Evolutionary conservation across 2,797 vertebrate genomes (phyloP), one percentile per base, ranked within the genome.

Genomic region (Eulemur coronatus): DNA sequence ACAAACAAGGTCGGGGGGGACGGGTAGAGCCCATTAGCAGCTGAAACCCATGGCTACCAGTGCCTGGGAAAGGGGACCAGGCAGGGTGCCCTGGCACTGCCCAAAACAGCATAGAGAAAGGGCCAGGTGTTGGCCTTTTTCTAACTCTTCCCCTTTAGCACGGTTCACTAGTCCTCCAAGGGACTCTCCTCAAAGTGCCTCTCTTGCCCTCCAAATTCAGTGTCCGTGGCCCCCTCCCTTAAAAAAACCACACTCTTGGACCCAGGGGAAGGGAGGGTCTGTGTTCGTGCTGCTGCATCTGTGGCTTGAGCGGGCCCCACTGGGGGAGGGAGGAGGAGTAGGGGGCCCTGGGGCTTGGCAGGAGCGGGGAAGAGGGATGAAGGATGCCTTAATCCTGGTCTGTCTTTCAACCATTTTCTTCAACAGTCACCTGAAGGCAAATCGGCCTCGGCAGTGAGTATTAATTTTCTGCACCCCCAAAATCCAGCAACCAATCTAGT

Each of bases 401-500:
- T 92, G 13, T 52, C 48, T 92, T 78, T 81, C 7, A 12, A 38
- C 65, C 0, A 4, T 26, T 26, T 78, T 73, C 41, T 73, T 85
- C 38, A 30, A 69, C 70, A 81, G 3, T 72, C 70, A 35, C 6
- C 6, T 10, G 46, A 73, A 75, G 76, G 33, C 7, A 41, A n/a
- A n/a, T 15, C 46, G 93, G 28, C 15, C 30, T 94, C n/a, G 38
- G 87, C 48, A 89, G 57, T 35, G 41, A 61, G 9, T 69, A 24
- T 52, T 86, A 24, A 87, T 91, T 93, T 96, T 84, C 70, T 84
- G 55, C n/a, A 52, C 61, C 65, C 61, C 79, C 48, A 69, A 46
- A 73, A 89, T 65, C 41, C 50, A 89, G 63, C 75, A 79, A 43
- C 33, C 38, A 57, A 20, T 41, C 69, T 82, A 63, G 46, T 84